Evolutionary conservation across 1,140 invertebrate species (phyloP).

Genomic region (Lasaia peninsularis): DNA sequence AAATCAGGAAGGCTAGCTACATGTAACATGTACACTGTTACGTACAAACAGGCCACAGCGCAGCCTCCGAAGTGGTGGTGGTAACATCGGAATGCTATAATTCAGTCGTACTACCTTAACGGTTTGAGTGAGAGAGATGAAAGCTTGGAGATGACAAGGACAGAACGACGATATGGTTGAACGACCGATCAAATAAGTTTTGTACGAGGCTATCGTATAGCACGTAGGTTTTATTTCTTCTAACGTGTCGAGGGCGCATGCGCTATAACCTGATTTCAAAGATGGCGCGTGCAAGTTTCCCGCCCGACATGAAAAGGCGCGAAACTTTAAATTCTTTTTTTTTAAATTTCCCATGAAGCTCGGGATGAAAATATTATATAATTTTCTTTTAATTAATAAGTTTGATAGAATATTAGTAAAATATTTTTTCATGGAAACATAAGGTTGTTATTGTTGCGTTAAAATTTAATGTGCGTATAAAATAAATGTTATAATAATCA

Average conservation of each 20-base stretch:
- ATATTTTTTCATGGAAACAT: no score
- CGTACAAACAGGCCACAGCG: constrained; percentile 40
- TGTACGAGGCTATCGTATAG: constrained; percentile 65
- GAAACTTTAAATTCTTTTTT: constrained; percentile 32
- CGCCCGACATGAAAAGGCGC: constrained; percentile 34
- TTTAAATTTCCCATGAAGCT: constrained; percentile 17
- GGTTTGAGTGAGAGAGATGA: constrained; percentile 60
- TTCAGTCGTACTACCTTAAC: constrained; percentile 70
- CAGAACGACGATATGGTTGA: constrained; percentile 61
- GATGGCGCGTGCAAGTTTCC: constrained; percentile 51
- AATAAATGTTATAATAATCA: no score
- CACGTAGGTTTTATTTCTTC: constrained; percentile 72
- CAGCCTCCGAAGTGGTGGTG: constrained; percentile 66
- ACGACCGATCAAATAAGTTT: constrained; percentile 76
- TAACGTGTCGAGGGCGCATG: constrained; percentile 58
- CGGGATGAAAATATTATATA: no score
- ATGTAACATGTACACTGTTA: constrained; percentile 48
- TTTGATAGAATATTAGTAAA: no score
- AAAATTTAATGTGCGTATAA: no score
- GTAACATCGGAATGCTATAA: constrained; percentile 71
- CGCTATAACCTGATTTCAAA: constrained; percentile 51
- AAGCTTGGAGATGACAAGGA: constrained; percentile 40
- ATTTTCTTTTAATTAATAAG: no score
- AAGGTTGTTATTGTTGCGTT: no score
- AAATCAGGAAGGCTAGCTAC: constrained; percentile 52